phyloP scores from a whole-genome alignment of 2,888 invertebrate species.

The Cosmia pyralina region DNA sequence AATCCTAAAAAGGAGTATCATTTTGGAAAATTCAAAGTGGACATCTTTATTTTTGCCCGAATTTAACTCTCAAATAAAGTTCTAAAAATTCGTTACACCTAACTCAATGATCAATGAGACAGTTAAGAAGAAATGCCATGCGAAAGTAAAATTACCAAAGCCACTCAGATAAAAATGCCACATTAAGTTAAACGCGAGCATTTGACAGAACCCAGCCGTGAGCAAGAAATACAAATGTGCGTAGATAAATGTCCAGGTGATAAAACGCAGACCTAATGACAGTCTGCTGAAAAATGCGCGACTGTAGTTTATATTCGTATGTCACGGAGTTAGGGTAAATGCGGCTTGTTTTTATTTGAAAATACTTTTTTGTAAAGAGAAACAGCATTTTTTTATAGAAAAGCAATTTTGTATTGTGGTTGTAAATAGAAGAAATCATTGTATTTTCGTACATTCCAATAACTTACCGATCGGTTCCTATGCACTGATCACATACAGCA shows the following conservation, averaged over 20 bases:
- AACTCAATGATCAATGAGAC: slow-evolving; percentile 19
- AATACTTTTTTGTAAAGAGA: neutral
- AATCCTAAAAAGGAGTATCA: too few species aligned
- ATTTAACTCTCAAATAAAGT: neutral
- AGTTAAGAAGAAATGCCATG: slow-evolving; percentile 25
- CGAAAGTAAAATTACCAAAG: slow-evolving; percentile 22
- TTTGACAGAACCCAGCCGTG: slow-evolving; percentile 47
- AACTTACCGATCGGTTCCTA: neutral
- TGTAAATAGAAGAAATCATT: neutral
- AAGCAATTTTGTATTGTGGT: neutral
- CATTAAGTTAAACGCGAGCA: slow-evolving; percentile 46
- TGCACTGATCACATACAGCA: neutral
- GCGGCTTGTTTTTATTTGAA: slow-evolving; percentile 31
- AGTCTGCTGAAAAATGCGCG: slow-evolving; percentile 50
- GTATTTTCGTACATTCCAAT: neutral
- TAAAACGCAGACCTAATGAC: slow-evolving; percentile 56
- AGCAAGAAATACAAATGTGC: slow-evolving; percentile 45
- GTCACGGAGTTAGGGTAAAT: slow-evolving; percentile 24
- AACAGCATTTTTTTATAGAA: neutral
- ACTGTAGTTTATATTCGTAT: slow-evolving; percentile 51
- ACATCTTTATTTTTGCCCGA: neutral
- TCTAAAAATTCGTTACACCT: neutral
- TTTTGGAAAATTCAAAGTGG: too few species aligned
- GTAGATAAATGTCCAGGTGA: slow-evolving; percentile 56
- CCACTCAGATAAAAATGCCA: slow-evolving; percentile 44